Conservation (phyloP, 2,888 invertebrate species). For the Brachynemurus nebulosus region DNA sequence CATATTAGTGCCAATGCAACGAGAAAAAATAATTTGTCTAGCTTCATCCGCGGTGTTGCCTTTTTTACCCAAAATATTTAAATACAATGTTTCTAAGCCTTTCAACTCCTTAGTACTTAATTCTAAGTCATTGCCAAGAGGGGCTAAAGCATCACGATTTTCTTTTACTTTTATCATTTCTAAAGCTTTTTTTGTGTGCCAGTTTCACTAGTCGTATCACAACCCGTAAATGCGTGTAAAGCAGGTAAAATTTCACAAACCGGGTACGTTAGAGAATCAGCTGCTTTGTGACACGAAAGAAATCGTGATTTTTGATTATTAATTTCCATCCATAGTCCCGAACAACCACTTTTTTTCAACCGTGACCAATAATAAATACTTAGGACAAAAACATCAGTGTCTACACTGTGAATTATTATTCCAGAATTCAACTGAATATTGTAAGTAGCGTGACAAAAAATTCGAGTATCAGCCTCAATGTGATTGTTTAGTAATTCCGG, state of each 20-base stretch:
- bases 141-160: no score
- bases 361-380: slow-evolving; percentile 20
- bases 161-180: no score
- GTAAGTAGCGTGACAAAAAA: slow-evolving; percentile 20
- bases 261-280: slow-evolving; percentile 18
- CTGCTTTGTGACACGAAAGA: slow-evolving; percentile 19
- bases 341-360: slow-evolving; percentile 14
- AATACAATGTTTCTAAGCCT: not conserved
- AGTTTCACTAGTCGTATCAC: slow-evolving; percentile 16
- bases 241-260: slow-evolving; percentile 20
- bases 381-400: slow-evolving; percentile 20
- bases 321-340: slow-evolving; percentile 13
- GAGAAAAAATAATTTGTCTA: not conserved
- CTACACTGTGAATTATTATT: slow-evolving; percentile 17
- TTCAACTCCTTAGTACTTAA: not conserved
- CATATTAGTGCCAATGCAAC: not conserved
- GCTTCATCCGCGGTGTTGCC: not conserved
- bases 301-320: slow-evolving; percentile 14
- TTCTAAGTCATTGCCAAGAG: not conserved
- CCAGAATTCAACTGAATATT: slow-evolving; percentile 16
- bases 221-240: slow-evolving; percentile 19
- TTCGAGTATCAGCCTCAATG: slow-evolving; percentile 19
- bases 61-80: not conserved
- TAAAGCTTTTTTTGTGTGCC: no score
- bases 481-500: slow-evolving; percentile 18